Conservation (phyloP, 2,888 invertebrate genomes). For the Chymomyza fuscimana region DNA sequence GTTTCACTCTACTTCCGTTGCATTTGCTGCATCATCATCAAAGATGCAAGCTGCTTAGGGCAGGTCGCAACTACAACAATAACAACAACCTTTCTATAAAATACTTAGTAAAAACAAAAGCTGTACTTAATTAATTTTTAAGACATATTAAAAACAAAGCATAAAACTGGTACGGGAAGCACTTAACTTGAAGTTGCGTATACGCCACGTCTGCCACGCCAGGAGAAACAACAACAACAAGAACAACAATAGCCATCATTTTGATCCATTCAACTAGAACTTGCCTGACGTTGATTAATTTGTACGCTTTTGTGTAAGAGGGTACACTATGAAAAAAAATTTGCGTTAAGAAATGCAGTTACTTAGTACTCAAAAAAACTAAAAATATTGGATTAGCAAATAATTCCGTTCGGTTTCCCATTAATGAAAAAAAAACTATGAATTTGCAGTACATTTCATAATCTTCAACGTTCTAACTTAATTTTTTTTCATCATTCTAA, state of each 20-base stretch:
- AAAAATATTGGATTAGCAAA: too few species aligned
- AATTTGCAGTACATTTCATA: too few species aligned
- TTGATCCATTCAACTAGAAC: constrained; percentile 1
- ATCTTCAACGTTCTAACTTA: too few species aligned
- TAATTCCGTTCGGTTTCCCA: too few species aligned
- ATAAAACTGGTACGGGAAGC: constrained; percentile 29
- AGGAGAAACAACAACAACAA: not conserved
- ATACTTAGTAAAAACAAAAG: constrained; percentile 4
- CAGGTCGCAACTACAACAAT: constrained; percentile 24
- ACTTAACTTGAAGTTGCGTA: constrained; percentile 39
- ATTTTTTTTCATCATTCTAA: too few species aligned
- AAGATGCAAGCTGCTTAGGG: constrained; percentile 18
- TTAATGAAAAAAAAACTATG: too few species aligned
- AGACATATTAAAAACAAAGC: constrained; percentile 45
- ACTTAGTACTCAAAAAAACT: too few species aligned
- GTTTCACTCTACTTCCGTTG: constrained; percentile 18
- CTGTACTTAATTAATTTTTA: constrained; percentile 64
- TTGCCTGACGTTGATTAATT: constrained; percentile 62
- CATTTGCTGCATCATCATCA: constrained; percentile 15
- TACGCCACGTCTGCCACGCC: constrained; percentile 43
- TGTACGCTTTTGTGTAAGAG: constrained; percentile 19
- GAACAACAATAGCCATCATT: not conserved
- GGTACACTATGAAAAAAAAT: too few species aligned
- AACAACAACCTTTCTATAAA: not conserved
- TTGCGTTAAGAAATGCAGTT: too few species aligned